A percentile compares a stretch with the other conserved stretches of the same genome.
Evolutionary conservation across 2,113 vertebrate genomes (phyloP).

Genomic region (Hippocampus barbouri): DNA sequence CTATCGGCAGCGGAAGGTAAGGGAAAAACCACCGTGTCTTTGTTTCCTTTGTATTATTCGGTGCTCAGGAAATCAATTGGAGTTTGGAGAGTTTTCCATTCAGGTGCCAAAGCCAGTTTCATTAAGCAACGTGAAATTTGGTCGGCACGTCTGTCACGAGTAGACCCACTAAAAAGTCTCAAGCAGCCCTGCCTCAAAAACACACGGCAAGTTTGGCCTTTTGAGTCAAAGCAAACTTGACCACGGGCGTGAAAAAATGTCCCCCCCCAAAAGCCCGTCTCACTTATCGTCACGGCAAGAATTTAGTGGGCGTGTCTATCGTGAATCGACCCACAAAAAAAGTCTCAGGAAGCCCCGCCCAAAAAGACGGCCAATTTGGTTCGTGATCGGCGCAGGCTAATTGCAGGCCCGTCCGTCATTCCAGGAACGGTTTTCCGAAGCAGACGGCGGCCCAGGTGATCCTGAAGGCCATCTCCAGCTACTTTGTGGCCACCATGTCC

Average conservation of each 20-base stretch:
- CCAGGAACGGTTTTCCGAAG: conserved; percentile 95
- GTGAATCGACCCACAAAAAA: background rate
- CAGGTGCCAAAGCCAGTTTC: too few species aligned
- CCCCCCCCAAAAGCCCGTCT: background rate
- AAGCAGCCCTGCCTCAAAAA: too few species aligned
- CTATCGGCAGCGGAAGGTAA: conserved; percentile 95
- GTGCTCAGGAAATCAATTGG: too few species aligned
- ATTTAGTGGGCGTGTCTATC: background rate
- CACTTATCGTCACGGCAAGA: background rate
- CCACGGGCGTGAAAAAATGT: background rate
- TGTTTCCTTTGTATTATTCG: too few species aligned
- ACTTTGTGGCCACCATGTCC: conserved; percentile 98
- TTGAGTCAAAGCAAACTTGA: background rate
- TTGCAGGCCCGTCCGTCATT: background rate
- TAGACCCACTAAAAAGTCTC: too few species aligned
- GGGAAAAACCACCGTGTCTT: too few species aligned
- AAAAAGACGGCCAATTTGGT: background rate
- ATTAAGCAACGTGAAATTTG: too few species aligned
- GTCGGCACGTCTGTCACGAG: too few species aligned
- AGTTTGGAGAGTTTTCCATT: too few species aligned
- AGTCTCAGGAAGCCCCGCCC: background rate
- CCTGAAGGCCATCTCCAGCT: conserved; percentile 96
- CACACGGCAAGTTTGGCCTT: too few species aligned
- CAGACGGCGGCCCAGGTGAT: conserved; percentile 97
- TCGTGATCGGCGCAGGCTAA: too few species aligned